These are phyloP conservation scores for Oscheius myriophilus DNA, from an alignment of 2,888 invertebrate species.

Conservation along the genomic window DNA sequence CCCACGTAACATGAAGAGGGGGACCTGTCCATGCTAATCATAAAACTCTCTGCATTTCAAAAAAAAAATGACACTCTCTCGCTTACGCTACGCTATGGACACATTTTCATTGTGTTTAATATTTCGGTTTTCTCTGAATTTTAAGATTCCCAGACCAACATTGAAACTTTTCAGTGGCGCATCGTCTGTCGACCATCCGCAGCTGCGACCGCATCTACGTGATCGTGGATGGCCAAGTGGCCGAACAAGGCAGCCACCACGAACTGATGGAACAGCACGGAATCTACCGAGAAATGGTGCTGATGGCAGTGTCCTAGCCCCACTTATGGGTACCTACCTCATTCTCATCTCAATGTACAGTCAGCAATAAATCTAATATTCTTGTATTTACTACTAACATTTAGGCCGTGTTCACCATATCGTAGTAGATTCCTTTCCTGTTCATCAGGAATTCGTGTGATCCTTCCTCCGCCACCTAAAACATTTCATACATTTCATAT, in stretches of 20 bases:
- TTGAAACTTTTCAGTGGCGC: conserved; percentile 15
- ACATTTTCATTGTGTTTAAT: too few relatives aligned
- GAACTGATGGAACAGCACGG: conserved; percentile 61
- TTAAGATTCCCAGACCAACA: too few relatives aligned
- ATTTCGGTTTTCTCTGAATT: too few relatives aligned
- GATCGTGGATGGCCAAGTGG: conserved; percentile 70
- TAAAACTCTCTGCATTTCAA: too few relatives aligned
- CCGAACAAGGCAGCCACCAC: conserved; percentile 60
- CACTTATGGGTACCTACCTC: too few relatives aligned
- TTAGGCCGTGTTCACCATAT: conserved; percentile 55
- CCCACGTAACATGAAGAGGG: too few relatives aligned
- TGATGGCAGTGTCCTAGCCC: conserved; percentile 1
- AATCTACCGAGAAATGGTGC: conserved; percentile 64
- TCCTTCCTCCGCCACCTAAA: conserved; percentile 54
- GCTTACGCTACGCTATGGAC: too few relatives aligned
- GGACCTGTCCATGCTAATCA: too few relatives aligned
- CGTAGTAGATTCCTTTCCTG: conserved; percentile 63
- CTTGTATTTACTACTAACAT: too few relatives aligned
- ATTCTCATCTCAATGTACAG: too few relatives aligned
- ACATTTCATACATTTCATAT: not conserved
- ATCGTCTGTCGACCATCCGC: conserved; percentile 73
- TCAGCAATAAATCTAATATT: too few relatives aligned
- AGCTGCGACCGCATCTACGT: conserved; percentile 74
- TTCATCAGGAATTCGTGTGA: conserved; percentile 61
- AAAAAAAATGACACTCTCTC: too few relatives aligned